A percentile compares a stretch with the other conserved stretches of the same genome.
These are phyloP conservation scores for Todus mexicanus DNA, from an alignment of 2,797 vertebrate genomes.

Conservation along the genomic window DNA sequence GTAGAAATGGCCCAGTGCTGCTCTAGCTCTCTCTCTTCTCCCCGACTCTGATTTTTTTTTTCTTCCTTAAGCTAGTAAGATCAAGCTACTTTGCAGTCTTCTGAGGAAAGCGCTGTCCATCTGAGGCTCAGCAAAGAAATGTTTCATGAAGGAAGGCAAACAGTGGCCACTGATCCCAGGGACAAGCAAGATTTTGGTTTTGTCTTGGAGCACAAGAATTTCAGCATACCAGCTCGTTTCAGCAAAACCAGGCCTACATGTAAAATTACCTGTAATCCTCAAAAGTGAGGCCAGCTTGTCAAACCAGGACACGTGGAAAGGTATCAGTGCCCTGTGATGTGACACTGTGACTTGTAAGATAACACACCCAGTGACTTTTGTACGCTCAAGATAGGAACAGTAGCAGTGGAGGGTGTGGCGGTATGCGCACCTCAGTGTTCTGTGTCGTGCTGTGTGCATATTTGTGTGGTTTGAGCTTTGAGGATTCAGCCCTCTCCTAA, in stretches of 20 bases:
- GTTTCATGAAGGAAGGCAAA: neutral
- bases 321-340: neutral
- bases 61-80: neutral
- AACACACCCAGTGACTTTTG: neutral
- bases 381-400: neutral
- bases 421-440: neutral
- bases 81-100: neutral
- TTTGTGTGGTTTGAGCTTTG: neutral
- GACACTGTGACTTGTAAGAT: neutral
- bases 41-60: neutral
- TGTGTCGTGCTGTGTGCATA: accelerated
- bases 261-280: neutral
- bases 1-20: neutral
- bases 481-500: neutral
- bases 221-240: neutral
- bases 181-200: neutral
- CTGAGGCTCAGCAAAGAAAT: neutral
- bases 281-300: neutral
- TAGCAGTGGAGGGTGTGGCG: neutral
- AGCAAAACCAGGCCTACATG: neutral
- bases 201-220: neutral
- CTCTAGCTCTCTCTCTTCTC: neutral
- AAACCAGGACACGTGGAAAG: neutral
- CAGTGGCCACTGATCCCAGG: neutral
- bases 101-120: neutral